These are phyloP conservation scores for Drosophila aldrichi DNA, from an alignment of 2,888 invertebrate genomes.

Conservation along the genomic window DNA sequence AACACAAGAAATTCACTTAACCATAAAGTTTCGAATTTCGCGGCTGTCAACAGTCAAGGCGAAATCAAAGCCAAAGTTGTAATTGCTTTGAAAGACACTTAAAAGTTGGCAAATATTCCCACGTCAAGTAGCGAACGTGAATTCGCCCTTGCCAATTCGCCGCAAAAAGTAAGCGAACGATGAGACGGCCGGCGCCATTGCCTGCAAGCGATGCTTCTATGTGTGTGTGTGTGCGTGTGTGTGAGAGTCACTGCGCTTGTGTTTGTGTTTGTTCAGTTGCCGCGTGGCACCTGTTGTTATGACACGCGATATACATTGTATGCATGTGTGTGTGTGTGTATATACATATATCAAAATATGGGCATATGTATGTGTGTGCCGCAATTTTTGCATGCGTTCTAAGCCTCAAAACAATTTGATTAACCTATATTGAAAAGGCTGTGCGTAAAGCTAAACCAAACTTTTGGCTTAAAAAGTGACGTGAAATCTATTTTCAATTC, in stretches of 20 bases:
- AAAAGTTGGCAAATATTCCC: slow-evolving; percentile 17
- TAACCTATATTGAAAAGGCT: slow-evolving; percentile 26
- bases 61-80: slow-evolving; percentile 32
- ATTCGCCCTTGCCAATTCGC: slow-evolving; percentile 55
- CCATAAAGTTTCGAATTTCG: background rate
- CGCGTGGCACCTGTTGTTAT: slow-evolving; percentile 73
- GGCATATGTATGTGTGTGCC: slow-evolving; percentile 6
- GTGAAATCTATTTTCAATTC: slow-evolving; percentile 35
- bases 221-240: slow-evolving; percentile 25
- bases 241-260: background rate
- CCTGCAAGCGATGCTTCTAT: slow-evolving; percentile 33
- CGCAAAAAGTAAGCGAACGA: slow-evolving; percentile 30
- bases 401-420: slow-evolving; percentile 23
- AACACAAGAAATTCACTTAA: background rate
- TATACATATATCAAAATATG: background rate
- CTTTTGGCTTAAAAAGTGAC: slow-evolving; percentile 40
- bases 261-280: slow-evolving; percentile 41
- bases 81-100: slow-evolving; percentile 36
- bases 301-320: slow-evolving; percentile 63
- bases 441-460: slow-evolving; percentile 9
- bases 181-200: slow-evolving; percentile 4
- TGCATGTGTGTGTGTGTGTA: background rate
- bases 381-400: slow-evolving; percentile 11
- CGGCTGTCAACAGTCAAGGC: slow-evolving; percentile 25
- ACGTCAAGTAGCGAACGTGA: slow-evolving; percentile 13